Evolutionary conservation across 1,140 invertebrate species (phyloP).

Genomic region (Aporrectodea caliginosa): DNA sequence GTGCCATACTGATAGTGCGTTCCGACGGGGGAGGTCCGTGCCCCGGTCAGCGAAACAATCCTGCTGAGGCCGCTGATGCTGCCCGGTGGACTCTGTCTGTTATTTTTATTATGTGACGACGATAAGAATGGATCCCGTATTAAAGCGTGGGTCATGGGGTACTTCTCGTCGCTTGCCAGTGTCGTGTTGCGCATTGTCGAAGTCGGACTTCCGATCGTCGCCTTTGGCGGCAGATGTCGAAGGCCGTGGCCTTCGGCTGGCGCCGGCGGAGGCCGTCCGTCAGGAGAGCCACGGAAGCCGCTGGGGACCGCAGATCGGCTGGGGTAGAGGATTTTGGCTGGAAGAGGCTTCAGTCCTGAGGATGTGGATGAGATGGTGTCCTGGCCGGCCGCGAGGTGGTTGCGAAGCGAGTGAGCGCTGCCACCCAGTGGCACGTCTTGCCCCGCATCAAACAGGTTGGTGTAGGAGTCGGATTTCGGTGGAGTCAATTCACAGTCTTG

Average conservation of each 20-base stretch:
- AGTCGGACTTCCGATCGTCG: background rate
- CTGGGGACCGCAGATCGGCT: background rate
- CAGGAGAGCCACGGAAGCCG: conserved; percentile 21
- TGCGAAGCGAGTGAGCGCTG: conserved; percentile 30
- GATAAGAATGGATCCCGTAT: conserved; percentile 6
- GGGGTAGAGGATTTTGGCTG: background rate
- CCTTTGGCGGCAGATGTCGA: conserved; percentile 34
- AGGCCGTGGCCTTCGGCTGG: conserved; percentile 37
- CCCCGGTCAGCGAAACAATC: background rate
- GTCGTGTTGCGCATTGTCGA: conserved; percentile 49
- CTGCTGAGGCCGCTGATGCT: background rate
- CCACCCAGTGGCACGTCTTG: conserved; percentile 34
- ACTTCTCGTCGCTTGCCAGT: conserved; percentile 25
- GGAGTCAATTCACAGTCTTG: background rate
- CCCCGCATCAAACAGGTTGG: conserved; percentile 75
- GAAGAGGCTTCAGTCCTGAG: background rate
- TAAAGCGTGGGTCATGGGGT: conserved; percentile 24
- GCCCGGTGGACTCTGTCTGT: background rate
- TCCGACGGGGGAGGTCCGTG: background rate
- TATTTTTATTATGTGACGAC: background rate
- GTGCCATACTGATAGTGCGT: background rate
- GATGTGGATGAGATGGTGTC: background rate
- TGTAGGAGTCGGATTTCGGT: conserved; percentile 63
- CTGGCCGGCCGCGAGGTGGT: conserved; percentile 6
- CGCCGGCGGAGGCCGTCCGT: conserved; percentile 40